Percentiles rank a stretch among this genome's conserved stretches.
These are phyloP conservation scores for Thymelicus sylvestris DNA, from an alignment of 2,888 invertebrate genomes.

Conservation along the genomic window DNA sequence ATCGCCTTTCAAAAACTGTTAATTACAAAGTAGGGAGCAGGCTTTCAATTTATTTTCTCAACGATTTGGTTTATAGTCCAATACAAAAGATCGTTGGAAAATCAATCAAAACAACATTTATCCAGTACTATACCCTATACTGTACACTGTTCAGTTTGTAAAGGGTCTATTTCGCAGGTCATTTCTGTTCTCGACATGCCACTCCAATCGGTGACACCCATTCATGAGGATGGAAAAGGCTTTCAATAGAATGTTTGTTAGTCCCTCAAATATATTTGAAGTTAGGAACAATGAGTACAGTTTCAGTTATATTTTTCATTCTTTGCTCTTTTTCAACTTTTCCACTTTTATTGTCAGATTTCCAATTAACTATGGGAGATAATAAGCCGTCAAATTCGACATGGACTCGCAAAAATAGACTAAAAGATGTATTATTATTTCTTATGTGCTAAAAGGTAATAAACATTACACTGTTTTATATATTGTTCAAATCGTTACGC, in stretches of 20 bases:
- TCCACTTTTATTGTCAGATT: too few relatives aligned
- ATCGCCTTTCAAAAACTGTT: too few relatives aligned
- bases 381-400: too few relatives aligned
- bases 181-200: slow-evolving; percentile 50
- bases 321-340: neutral
- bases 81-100: neutral
- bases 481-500: too few relatives aligned
- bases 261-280: slow-evolving; percentile 45
- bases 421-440: too few relatives aligned
- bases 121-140: too few relatives aligned
- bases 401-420: too few relatives aligned
- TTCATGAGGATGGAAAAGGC: slow-evolving; percentile 58
- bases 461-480: too few relatives aligned
- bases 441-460: too few relatives aligned
- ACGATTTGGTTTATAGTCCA: neutral
- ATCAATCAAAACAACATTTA: neutral
- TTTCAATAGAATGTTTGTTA: slow-evolving; percentile 54
- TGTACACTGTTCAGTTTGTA: neutral
- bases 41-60: too few relatives aligned
- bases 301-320: neutral
- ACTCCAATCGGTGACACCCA: slow-evolving; percentile 48
- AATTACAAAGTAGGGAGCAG: too few relatives aligned
- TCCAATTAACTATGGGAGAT: too few relatives aligned
- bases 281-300: neutral
- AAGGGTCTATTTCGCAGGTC: slow-evolving; percentile 14